phyloP scores from a whole-genome alignment of 2,888 invertebrate species.

The Cephus pulcher region DNA sequence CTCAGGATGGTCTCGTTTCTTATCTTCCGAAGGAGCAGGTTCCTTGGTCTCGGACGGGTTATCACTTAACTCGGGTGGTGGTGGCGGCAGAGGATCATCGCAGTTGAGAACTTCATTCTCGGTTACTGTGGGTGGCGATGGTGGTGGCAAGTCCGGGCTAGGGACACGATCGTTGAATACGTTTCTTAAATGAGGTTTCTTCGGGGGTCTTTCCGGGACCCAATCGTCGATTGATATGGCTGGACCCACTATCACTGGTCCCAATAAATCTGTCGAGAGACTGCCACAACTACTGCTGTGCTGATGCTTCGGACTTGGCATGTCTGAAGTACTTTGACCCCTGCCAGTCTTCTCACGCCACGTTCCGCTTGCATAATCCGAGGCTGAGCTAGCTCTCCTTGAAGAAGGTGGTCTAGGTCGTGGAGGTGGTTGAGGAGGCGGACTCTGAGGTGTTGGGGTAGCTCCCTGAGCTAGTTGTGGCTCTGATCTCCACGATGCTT shows the following conservation, averaged over 20 bases:
- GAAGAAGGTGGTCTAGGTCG: slow-evolving; percentile 67
- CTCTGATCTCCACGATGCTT: slow-evolving; percentile 71
- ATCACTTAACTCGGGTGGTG: slow-evolving; percentile 69
- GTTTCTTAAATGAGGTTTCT: slow-evolving; percentile 76
- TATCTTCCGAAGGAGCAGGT: slow-evolving; percentile 55
- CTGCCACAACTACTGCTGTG: slow-evolving; percentile 74
- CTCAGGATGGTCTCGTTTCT: slow-evolving; percentile 39
- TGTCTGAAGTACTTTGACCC: slow-evolving; percentile 47
- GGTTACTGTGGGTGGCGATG: slow-evolving; percentile 73
- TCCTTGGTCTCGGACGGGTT: slow-evolving; percentile 31
- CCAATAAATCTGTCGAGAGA: slow-evolving; percentile 70
- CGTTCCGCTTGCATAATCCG: slow-evolving; percentile 73
- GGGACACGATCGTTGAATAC: slow-evolving; percentile 69
- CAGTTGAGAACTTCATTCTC: slow-evolving; percentile 72
- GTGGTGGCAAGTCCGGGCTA: slow-evolving; percentile 74
- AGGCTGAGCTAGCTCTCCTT: slow-evolving; percentile 75
- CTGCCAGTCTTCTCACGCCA: slow-evolving; percentile 64
- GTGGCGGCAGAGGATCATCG: slow-evolving; percentile 76
- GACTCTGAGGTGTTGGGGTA: slow-evolving; percentile 41
- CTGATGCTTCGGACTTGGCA: slow-evolving; percentile 67
- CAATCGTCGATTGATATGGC: slow-evolving; percentile 76
- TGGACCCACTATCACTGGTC: slow-evolving; percentile 74
- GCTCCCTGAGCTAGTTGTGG: slow-evolving; percentile 68
- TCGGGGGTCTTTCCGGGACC: slow-evolving; percentile 82
- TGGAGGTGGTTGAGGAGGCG: slow-evolving; percentile 65